Conservation (phyloP, 64 coral and sea anemone species). For the Cladopsammia gracilis region DNA sequence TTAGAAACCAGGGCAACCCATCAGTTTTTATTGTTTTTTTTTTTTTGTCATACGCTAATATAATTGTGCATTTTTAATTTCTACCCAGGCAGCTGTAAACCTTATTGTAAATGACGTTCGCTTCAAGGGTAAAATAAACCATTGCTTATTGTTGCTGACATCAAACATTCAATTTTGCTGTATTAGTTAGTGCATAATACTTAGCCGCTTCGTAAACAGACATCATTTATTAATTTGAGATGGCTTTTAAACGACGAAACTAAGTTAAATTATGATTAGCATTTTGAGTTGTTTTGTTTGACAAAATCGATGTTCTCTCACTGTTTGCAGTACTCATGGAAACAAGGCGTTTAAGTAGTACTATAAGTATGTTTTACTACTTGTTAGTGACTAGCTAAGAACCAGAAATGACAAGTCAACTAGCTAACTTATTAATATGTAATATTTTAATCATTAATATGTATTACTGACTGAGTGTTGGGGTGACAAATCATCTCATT, state of each 20-base stretch:
- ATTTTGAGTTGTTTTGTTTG: neutral
- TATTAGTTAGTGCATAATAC: neutral
- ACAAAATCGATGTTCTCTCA: neutral
- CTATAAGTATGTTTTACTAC: too few relatives aligned
- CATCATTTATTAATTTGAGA: too few relatives aligned
- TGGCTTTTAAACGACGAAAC: too few relatives aligned
- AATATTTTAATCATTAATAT: too few relatives aligned
- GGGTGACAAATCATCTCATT: too few relatives aligned
- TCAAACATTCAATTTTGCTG: neutral
- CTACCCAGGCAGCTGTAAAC: neutral
- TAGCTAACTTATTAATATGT: too few relatives aligned
- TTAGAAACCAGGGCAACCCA: neutral
- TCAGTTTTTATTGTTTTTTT: neutral
- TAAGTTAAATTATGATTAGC: neutral
- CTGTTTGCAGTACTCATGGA: neutral
- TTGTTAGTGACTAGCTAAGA: too few relatives aligned
- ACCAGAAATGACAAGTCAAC: too few relatives aligned
- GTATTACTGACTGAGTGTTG: too few relatives aligned
- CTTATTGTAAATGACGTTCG: neutral
- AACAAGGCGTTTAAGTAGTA: neutral
- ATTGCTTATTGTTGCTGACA: neutral
- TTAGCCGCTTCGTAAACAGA: neutral
- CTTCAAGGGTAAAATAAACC: neutral
- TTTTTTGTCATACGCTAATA: neutral
- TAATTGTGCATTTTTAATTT: constrained; percentile 19